These are phyloP conservation scores for Cebidichthys violaceus DNA, from an alignment of 2,113 vertebrate genomes.

Conservation along the genomic window DNA sequence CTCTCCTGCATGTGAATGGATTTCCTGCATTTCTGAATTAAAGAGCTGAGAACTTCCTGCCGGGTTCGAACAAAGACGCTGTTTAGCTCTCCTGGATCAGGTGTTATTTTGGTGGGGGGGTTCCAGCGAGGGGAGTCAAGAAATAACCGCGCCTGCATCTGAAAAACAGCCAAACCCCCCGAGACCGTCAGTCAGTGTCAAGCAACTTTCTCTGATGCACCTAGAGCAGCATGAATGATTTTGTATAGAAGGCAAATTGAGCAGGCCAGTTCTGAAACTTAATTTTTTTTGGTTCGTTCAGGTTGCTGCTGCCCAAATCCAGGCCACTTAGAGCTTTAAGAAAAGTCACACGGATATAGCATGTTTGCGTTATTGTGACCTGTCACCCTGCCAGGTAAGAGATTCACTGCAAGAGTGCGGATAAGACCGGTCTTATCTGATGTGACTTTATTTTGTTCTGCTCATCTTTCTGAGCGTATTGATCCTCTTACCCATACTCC, in stretches of 20 bases:
- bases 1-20: not conserved
- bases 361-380: not conserved
- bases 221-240: not conserved
- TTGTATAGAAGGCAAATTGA: not conserved
- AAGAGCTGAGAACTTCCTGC: slow-evolving; percentile 3
- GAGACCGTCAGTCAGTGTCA: not conserved
- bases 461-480: not conserved
- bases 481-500: slow-evolving; percentile 1
- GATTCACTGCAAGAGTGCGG: too few relatives aligned
- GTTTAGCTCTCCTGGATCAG: slow-evolving; percentile 22
- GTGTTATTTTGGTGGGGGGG: not conserved
- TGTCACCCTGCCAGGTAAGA: not conserved
- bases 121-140: slow-evolving; percentile 12
- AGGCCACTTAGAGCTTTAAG: not conserved
- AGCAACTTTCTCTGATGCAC: not conserved
- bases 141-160: slow-evolving; percentile 14
- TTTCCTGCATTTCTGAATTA: slow-evolving; percentile 17
- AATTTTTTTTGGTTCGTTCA: not conserved
- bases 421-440: not conserved
- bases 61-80: not conserved
- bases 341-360: not conserved
- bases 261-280: not conserved
- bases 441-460: not conserved
- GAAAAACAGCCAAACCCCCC: slow-evolving; percentile 1
- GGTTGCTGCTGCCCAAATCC: not conserved